Percentiles rank a stretch among this genome's conserved stretches.
phyloP scores from a whole-genome alignment of 2,797 vertebrate species.

The Aphelocoma californica region DNA sequence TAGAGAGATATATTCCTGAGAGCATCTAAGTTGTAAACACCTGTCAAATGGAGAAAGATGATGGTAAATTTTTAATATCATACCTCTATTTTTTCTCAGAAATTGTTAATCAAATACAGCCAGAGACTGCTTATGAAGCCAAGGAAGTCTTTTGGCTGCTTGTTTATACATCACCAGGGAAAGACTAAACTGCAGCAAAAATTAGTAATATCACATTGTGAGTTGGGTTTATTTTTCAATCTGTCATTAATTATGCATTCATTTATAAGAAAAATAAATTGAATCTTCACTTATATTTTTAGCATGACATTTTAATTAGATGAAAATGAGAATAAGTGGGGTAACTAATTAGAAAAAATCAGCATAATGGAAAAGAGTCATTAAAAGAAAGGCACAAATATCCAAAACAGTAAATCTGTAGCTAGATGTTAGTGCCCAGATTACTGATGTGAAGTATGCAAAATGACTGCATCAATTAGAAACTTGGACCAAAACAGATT shows the following conservation, averaged over 20 bases:
- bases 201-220: not conserved
- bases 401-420: not conserved
- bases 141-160: not conserved
- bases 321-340: constrained; percentile 30
- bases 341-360: constrained; percentile 35
- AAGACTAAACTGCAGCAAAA: not conserved
- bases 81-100: not conserved
- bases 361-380: not conserved
- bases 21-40: not conserved
- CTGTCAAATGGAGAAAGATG: not conserved
- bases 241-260: constrained; percentile 16
- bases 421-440: not conserved
- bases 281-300: constrained; percentile 34
- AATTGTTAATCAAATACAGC: not conserved
- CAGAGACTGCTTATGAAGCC: not conserved
- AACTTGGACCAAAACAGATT: not conserved
- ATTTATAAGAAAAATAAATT: constrained; percentile 14
- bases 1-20: not conserved
- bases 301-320: constrained; percentile 23
- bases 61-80: not conserved
- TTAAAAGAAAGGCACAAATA: not conserved
- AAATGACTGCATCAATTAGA: not conserved
- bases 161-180: not conserved
- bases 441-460: not conserved
- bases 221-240: not conserved